These are phyloP conservation scores for Notothenia coriiceps DNA, from an alignment of 2,113 vertebrate genomes.

Conservation along the genomic window DNA sequence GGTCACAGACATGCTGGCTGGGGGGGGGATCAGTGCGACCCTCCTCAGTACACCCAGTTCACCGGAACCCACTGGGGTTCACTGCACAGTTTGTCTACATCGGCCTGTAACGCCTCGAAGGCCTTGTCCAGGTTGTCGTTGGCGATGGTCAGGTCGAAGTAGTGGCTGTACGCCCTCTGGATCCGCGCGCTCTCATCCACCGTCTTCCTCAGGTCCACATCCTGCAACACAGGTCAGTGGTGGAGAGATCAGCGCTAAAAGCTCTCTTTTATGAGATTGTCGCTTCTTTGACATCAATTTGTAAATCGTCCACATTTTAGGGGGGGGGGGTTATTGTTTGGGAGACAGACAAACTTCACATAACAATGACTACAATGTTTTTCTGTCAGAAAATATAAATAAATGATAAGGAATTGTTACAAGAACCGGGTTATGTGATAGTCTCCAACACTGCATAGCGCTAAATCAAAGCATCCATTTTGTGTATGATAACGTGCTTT, in stretches of 20 bases:
- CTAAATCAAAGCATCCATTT: too few relatives aligned
- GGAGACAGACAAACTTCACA: too few relatives aligned
- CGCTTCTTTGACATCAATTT: too few relatives aligned
- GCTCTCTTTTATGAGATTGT: too few relatives aligned
- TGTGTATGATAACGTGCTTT: too few relatives aligned
- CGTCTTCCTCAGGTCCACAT: slow-evolving; percentile 96
- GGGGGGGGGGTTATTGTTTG: too few relatives aligned
- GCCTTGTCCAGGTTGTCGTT: slow-evolving; percentile 98
- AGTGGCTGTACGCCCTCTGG: slow-evolving; percentile 95
- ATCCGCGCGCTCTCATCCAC: slow-evolving; percentile 97
- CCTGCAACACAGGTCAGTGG: slow-evolving; percentile 79
- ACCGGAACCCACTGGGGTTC: slow-evolving; percentile 98
- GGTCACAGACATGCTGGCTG: slow-evolving; percentile 37
- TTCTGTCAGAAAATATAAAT: too few relatives aligned
- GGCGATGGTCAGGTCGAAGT: slow-evolving; percentile 94
- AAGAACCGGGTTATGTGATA: too few relatives aligned
- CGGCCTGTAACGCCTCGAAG: slow-evolving; percentile 92
- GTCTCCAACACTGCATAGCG: too few relatives aligned
- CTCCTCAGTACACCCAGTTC: slow-evolving; percentile 96
- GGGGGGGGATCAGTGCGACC: slow-evolving; percentile 10
- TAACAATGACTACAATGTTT: too few relatives aligned
- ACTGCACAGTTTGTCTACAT: slow-evolving; percentile 90
- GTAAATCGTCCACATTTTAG: too few relatives aligned
- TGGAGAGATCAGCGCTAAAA: neutral
- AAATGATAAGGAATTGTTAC: too few relatives aligned